A percentile compares a stretch with the other conserved stretches of the same genome.
Evolutionary conservation across 2,113 vertebrate genomes (phyloP).

Genomic region (Leptobrachium leishanense): DNA sequence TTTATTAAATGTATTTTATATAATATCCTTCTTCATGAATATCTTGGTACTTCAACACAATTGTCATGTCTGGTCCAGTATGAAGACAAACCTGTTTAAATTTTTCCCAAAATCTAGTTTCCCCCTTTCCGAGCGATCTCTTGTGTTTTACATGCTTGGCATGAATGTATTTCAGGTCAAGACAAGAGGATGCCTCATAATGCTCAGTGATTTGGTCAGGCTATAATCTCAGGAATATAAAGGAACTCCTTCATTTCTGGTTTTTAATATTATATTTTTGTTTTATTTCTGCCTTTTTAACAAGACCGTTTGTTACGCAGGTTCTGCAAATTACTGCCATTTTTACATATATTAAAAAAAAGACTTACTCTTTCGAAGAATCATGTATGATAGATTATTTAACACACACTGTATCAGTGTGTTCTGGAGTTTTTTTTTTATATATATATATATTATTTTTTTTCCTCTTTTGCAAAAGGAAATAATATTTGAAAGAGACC

Average conservation of each 20-base stretch:
- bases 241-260: not conserved
- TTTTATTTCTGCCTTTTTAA: not conserved
- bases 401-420: not conserved
- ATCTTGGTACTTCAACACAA: not conserved
- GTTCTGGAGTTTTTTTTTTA: not conserved
- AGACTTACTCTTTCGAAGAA: not conserved
- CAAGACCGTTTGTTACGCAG: not conserved
- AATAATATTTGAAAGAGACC: too few relatives aligned
- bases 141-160: not conserved
- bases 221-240: constrained; percentile 11
- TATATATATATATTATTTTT: too few relatives aligned
- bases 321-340: not conserved
- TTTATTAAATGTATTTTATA: not conserved
- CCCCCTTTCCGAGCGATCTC: too few relatives aligned
- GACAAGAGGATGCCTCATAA: not conserved
- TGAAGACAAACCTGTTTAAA: not conserved
- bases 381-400: not conserved
- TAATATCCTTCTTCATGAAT: not conserved
- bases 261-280: not conserved
- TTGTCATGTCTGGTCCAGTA: not conserved
- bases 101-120: not conserved
- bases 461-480: too few relatives aligned
- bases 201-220: not conserved
- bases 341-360: too few relatives aligned
- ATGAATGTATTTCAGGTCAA: not conserved